These are phyloP conservation scores for Orthosia gracilis DNA, from an alignment of 2,888 invertebrate genomes.

Conservation along the genomic window DNA sequence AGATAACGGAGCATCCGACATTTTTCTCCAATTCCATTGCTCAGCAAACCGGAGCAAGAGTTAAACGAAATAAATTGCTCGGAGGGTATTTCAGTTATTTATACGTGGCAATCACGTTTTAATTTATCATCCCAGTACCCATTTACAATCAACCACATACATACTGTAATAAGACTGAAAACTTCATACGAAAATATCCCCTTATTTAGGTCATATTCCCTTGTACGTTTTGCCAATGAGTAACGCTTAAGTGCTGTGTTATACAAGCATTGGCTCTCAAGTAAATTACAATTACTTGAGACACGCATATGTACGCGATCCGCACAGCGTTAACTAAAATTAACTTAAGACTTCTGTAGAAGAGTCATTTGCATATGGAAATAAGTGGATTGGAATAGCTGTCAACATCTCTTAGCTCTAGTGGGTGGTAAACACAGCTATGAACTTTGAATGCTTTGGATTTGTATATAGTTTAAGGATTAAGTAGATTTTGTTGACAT, in stretches of 20 bases:
- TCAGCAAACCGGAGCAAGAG: constrained; percentile 44
- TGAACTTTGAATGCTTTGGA: background rate
- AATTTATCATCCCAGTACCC: constrained; percentile 67
- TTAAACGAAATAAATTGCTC: constrained; percentile 67
- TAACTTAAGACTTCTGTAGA: constrained; percentile 21
- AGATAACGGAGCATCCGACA: constrained; percentile 39
- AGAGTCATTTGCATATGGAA: constrained; percentile 30
- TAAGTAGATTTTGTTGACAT: background rate
- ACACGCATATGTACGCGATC: constrained; percentile 41
- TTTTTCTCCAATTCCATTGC: constrained; percentile 51
- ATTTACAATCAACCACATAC: constrained; percentile 49
- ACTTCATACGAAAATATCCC: constrained; percentile 14
- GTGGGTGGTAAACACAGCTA: constrained; percentile 9
- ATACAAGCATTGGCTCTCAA: constrained; percentile 52
- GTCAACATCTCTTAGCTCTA: background rate
- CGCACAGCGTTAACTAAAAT: constrained; percentile 25
- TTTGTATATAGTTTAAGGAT: background rate
- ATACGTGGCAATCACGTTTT: constrained; percentile 64
- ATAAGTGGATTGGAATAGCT: constrained; percentile 33
- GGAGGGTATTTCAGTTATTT: constrained; percentile 58
- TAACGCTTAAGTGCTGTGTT: constrained; percentile 35
- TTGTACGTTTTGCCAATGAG: constrained; percentile 20
- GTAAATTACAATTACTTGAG: constrained; percentile 60
- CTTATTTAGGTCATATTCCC: constrained; percentile 6
- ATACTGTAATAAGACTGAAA: constrained; percentile 20